Base-by-base conservation (phyloP, 1,140 invertebrate genomes). In the Sitodiplosis mosellana region DNA sequence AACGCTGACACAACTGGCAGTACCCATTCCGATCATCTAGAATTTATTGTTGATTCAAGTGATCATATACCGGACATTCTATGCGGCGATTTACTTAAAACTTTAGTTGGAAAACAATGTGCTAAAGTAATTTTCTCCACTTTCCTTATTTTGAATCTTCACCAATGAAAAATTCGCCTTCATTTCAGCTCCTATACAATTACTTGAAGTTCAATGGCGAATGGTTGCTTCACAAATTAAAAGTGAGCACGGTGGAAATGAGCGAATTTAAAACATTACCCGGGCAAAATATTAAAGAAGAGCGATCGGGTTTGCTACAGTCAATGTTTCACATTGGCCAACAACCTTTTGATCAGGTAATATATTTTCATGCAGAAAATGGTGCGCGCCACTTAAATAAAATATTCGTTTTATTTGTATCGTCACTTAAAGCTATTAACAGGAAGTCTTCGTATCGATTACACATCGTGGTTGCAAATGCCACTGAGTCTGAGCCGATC, bases 281-380 rank as follows among this genome's bases (percentile, higher is more conserved):
- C 11, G 62, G 62, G 1, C 62, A 64, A 48, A 63, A 73, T 33
- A 67, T 71, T 1, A 56, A 71, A 40, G 64, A 69, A 48, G 61
- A 62, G n/a, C 71, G 76, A 18, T 69, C 72, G 0, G 56, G 55
- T 8, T 62, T 85, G 2, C 60, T 82, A 2, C 75, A 80, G 55
- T 74, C 74, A 17, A 83, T 84, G 80, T 85, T 84, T 56, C 79
- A 81, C 52, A 81, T 85, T 40, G 80, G 77, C 10, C 68, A 75
- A 46, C 63, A 64, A 15, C 71, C 72, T 2, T 84, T 84, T 52
- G 81, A 85, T 67, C 75, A 81, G 65, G 77, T 81, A 60, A 53
- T 43, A 37, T 49, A 19, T 45, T 34, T 48, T 36, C 12, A 48
- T 47, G 20, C 7, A 18, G n/a, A 48, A 7, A 37, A n/a, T n/a